A percentile compares a stretch with the other conserved stretches of the same genome.
phyloP scores from a whole-genome alignment of 2,797 vertebrate genomes.

The Arnoldichthys spilopterus region DNA sequence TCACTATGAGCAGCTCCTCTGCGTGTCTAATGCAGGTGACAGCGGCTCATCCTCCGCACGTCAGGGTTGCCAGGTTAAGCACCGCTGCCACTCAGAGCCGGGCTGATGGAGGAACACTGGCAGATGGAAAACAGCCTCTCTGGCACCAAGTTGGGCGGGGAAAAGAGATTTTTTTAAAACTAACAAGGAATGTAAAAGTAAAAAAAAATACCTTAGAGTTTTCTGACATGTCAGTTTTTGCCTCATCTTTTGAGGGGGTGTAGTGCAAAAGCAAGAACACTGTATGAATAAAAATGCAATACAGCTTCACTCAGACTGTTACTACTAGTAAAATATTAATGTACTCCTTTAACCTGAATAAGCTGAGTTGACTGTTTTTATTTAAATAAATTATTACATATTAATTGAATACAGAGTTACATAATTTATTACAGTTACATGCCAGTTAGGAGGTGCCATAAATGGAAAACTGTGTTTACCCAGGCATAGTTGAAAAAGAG shows the following conservation, averaged over 20 bases:
- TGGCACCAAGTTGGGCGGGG: constrained; percentile 2
- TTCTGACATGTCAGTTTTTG: not conserved
- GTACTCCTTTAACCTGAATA: not conserved
- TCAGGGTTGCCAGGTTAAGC: constrained; percentile 56
- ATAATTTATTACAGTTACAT: no score
- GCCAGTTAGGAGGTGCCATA: no score
- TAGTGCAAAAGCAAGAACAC: not conserved
- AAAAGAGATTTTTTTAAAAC: not conserved
- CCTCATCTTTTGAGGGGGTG: constrained; percentile 11
- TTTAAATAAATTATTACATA: not conserved
- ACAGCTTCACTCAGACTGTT: not conserved
- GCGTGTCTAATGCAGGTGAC: constrained; percentile 47
- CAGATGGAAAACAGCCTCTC: constrained; percentile 38
- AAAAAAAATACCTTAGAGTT: not conserved
- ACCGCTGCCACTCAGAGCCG: constrained; percentile 53
- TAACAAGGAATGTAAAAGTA: constrained; percentile 7
- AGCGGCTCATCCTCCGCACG: constrained; percentile 46
- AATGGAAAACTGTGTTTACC: no score
- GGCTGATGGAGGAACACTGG: constrained; percentile 50
- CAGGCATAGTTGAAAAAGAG: no score
- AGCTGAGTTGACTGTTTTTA: not conserved
- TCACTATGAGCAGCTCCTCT: constrained; percentile 36
- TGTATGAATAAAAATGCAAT: not conserved
- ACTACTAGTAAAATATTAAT: no score
- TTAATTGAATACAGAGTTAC: not conserved